Evolutionary conservation across 2,113 vertebrate genomes (phyloP).

Genomic region (Centrocercus urophasianus): DNA sequence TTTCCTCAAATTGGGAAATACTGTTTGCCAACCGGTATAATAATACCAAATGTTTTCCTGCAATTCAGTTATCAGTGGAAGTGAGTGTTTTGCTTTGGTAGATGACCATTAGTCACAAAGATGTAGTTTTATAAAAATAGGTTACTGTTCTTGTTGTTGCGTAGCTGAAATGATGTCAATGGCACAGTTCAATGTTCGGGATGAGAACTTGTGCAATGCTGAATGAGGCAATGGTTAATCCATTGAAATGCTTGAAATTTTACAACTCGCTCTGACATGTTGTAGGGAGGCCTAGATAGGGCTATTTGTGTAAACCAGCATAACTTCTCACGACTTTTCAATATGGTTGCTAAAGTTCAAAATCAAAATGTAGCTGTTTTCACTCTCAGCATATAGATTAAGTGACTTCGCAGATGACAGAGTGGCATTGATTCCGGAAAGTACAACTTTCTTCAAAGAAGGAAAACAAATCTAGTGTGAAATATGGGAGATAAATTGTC

Average conservation of each 20-base stretch:
- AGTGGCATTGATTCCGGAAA: neutral
- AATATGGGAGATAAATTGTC: neutral
- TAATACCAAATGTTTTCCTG: neutral
- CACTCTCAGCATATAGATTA: neutral
- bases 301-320: neutral
- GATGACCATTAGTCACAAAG: neutral
- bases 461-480: neutral
- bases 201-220: neutral
- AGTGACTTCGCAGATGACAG: neutral
- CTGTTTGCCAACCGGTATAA: neutral
- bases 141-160: neutral
- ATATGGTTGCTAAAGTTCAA: neutral
- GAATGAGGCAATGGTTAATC: neutral
- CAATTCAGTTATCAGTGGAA: neutral
- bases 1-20: conserved; percentile 42
- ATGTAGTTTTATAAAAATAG: neutral
- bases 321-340: neutral
- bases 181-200: neutral
- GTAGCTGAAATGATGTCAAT: neutral
- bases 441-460: neutral
- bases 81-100: neutral
- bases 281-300: neutral
- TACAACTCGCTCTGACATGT: fast-evolving
- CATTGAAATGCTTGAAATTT: neutral
- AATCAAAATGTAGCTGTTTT: neutral